Base-by-base conservation (phyloP, 2,113 vertebrate species). In the Podarcis raffonei region DNA sequence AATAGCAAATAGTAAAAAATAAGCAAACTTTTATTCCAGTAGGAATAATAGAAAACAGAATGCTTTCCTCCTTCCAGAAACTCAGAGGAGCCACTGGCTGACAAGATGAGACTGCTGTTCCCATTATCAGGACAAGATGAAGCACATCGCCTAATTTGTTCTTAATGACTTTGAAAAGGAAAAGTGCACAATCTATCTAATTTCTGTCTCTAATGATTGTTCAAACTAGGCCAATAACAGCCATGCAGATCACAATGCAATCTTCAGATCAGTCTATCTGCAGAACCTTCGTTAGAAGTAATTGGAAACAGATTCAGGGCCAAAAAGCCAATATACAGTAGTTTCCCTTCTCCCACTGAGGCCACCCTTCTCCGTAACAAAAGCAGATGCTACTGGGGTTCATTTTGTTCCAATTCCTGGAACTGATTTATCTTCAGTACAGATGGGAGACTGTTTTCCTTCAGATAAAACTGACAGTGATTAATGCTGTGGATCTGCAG, bases 351-450 rank as follows among this genome's bases (percentile, higher is more conserved):
- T 30, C 11, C 65, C 90, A 69, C 9, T 32, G 74, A 71, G 87
- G 81, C 84, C 81, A n/a, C 11, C 15, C 5, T 68, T 86, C 68
- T 42, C 86, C 90, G 88, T 86, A 27, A 80, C 22, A 83, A 87
- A 30, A 69, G 75, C 39, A 81, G 82, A 77, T 66, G 37, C 68
- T 18, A 62, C 18, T 82, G 69, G 59, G 69, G 80, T 89, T 90
- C 87, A 83, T 89, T 83, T 85, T 92, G 92, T 89, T 82, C 89
- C 48, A 37, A 25, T 94, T 94, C 94, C 92, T 75, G 84, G 92
- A 94, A 93, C 87, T 72, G 77, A 6, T 78, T 32, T 69, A 66
- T 62, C 62, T 74, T 76, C 20, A 2, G 72, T n/a, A 71, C 42
- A 83, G 32, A 86, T 69, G 72, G 25, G 18, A 53, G 79, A 57